Base-by-base conservation (phyloP, 2,113 vertebrate genomes). In the Grallaria varia region DNA sequence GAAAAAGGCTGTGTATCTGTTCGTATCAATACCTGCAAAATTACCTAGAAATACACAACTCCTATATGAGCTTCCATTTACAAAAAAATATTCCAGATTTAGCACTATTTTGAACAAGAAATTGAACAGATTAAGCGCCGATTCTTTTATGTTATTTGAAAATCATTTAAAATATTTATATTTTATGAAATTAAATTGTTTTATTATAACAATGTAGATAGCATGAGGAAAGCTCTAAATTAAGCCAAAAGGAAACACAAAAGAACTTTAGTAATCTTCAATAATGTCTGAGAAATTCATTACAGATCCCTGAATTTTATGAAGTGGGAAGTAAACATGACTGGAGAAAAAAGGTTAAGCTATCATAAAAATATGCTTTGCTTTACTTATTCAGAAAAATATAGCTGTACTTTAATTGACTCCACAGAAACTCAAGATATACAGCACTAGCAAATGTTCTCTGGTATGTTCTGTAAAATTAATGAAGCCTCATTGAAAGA, bases 401-500 rank as follows among this genome's bases (percentile, higher is more conserved):
- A 20, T 31, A 68, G 35, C 69, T 76, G 25, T 49, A 19, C 69
- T 87, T 87, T 95, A 95, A 84, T 25, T 72, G 84, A 78, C 80
- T 92, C 35, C 76, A 82, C 49, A 78, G 91, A 87, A 94, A 81
- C 47, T 74, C 5, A 2, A 92, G 35, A 86, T 50, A 30, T 27
- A 63, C 33, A 91, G 84, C 58, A 75, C 19, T n/a, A 59, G 52
- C 25, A 39, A 87, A 82, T 42, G 23, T 91, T 55, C 64, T 92
- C 60, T 75, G 44, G 5, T 78, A 72, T n/a, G 24, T 55, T 92
- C 87, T 84, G 28, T 60, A 84, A 93, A 94, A 94, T 79, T 89
- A 96, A 96, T 72, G 69, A 94, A 76, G 66, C n/a, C 28, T 96
- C 52, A 62, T 75, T 79, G 81, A 40, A 84, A 78, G 30, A 75